Evolutionary conservation across 2,888 invertebrate species (phyloP), one percentile per base, ranked within the genome.

Genomic region (Tinea trinotella): DNA sequence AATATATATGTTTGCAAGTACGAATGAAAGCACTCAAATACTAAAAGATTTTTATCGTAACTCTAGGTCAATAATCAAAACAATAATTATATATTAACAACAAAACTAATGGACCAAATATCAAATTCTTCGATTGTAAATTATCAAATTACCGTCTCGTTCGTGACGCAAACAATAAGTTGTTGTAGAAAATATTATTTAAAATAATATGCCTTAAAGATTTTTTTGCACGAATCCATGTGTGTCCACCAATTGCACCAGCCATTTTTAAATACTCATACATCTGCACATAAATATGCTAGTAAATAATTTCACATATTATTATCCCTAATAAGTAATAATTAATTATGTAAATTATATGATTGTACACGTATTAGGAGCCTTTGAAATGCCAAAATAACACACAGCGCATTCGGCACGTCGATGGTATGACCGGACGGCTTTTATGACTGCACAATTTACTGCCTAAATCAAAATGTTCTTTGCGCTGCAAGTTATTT

Each of bases 391-490:
- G 5, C 30, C 5, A 40, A 40, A 40, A 40, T 40, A 40, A 40
- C 40, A n/a, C 30, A 4, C n/a, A 7, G 9, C 2, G 30, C 30
- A 30, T 30, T 30, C 7, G n/a, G 30, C n/a, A 30, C n/a, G 30
- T 10, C 30, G 30, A 30, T 30, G 12, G 30, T 62, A 64, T 65
- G 65, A 82, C 84, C 84, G 84, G 84, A 84, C 82, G 84, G 78
- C 71, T 72, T 78, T 82, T 84, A 84, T 79, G 79, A 78, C 74
- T 75, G 65, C 67, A 78, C 81, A 77, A 82, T 83, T 76, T 77
- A 81, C 78, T 75, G 74, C 67, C 71, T 71, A 71, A 81, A 80
- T 80, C 81, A 75, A 81, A 80, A 74, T 71, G 68, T 64, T 70
- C 66, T 68, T 67, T 70, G 67, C 64, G 62, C 63, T 64, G 64